A percentile compares a stretch with the other conserved stretches of the same genome.
These are phyloP conservation scores for Amphiduros pacificus DNA, from an alignment of 2,888 invertebrate genomes.

Conservation along the genomic window DNA sequence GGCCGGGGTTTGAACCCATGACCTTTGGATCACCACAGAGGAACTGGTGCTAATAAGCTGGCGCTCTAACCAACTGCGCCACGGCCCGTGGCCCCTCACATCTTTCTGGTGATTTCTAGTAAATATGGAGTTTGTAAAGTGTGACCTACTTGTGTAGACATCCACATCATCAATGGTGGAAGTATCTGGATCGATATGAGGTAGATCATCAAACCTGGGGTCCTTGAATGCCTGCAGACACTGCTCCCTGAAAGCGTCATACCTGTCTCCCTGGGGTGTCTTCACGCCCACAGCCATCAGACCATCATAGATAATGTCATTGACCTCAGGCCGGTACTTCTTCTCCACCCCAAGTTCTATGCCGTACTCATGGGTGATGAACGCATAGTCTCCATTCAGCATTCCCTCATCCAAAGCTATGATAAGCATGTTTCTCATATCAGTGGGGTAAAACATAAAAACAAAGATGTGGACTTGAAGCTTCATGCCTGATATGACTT, in stretches of 20 bases:
- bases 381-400: not conserved
- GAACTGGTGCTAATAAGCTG: too few species aligned
- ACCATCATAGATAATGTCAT: not conserved
- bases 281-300: not conserved
- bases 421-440: not conserved
- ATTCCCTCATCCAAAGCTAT: not conserved
- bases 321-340: not conserved
- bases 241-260: not conserved
- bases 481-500: not conserved
- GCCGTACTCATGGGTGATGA: not conserved
- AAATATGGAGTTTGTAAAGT: too few species aligned
- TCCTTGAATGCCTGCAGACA: not conserved
- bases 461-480: not conserved
- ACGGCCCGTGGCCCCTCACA: too few species aligned
- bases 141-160: too few species aligned
- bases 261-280: not conserved
- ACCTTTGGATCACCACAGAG: too few species aligned
- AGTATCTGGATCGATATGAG: not conserved
- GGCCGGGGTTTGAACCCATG: too few species aligned
- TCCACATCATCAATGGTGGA: too few species aligned
- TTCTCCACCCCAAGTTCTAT: too few species aligned
- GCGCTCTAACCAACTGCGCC: too few species aligned
- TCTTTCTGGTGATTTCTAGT: too few species aligned
- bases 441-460: not conserved
- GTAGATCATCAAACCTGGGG: not conserved